Evolutionary conservation across 2,888 invertebrate genomes (phyloP).

Genomic region (Coenonympha glycerion): DNA sequence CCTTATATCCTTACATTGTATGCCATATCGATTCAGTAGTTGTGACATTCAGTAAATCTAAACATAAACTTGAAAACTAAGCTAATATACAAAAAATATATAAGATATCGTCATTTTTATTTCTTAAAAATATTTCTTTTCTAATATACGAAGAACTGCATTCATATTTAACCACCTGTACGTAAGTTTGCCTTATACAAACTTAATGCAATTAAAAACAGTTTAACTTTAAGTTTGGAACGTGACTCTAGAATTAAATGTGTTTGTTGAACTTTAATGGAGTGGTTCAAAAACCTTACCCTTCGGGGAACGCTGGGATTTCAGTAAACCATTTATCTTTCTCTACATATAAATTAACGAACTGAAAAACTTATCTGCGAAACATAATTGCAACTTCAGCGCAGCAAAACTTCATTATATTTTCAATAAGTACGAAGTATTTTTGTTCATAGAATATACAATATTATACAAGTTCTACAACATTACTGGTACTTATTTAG

Average conservation of each 20-base stretch:
- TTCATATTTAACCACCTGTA: neutral
- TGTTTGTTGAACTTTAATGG: conserved; percentile 4
- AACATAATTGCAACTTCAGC: neutral
- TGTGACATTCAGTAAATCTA: no score
- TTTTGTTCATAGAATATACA: no score
- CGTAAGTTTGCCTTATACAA: neutral
- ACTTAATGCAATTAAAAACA: conserved; percentile 1
- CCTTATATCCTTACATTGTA: no score
- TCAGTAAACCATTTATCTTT: neutral
- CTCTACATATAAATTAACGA: no score
- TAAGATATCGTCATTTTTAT: no score
- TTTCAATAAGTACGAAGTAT: no score
- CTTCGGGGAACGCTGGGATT: neutral
- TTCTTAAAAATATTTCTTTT: neutral
- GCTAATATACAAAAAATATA: no score
- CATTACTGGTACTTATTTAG: no score
- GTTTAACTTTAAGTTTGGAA: neutral
- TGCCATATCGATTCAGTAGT: no score
- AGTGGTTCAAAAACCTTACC: neutral
- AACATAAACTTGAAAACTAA: no score
- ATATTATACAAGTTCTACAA: no score
- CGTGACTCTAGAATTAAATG: neutral
- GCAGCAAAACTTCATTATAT: neutral
- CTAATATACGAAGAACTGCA: neutral
- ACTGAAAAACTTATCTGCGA: neutral